Conservation (phyloP, 1,140 invertebrate species). For the Drosophila equinoxialis region DNA sequence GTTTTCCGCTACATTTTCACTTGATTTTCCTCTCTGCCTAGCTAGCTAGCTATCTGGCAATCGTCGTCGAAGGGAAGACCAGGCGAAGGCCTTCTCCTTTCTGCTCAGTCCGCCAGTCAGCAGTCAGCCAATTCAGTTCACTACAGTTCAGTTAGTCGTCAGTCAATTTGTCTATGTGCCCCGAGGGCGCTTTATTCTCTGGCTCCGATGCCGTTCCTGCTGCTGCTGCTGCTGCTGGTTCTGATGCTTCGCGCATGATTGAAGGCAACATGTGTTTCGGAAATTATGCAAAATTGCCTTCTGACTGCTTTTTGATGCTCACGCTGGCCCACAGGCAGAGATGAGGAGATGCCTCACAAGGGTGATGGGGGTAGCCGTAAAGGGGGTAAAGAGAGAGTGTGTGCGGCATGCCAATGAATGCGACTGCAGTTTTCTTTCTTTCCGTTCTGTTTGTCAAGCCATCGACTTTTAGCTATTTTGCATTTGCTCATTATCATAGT, state of each 20-base stretch:
- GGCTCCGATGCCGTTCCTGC: constrained; percentile 8
- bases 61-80: constrained; percentile 23
- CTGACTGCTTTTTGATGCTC: constrained; percentile 31
- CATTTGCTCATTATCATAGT: constrained; percentile 80
- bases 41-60: too few species aligned
- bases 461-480: constrained; percentile 45
- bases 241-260: constrained; percentile 71
- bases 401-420: constrained; percentile 48
- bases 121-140: constrained; percentile 28
- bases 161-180: constrained; percentile 78
- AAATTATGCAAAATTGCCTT: constrained; percentile 82
- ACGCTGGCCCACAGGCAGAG: constrained; percentile 39
- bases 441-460: constrained; percentile 47
- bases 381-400: background rate
- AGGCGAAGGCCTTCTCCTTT: background rate
- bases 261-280: constrained; percentile 82
- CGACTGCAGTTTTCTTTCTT: constrained; percentile 31
- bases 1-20: constrained; percentile 81
- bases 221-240: constrained; percentile 24
- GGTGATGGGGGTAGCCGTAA: background rate
- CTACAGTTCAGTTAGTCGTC: constrained; percentile 58
- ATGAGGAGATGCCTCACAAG: constrained; percentile 39
- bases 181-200: constrained; percentile 51
- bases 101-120: constrained; percentile 1
- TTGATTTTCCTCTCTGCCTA: constrained; percentile 58